Conservation (phyloP, 2,888 invertebrate genomes). For the Microplitis deprimator region DNA sequence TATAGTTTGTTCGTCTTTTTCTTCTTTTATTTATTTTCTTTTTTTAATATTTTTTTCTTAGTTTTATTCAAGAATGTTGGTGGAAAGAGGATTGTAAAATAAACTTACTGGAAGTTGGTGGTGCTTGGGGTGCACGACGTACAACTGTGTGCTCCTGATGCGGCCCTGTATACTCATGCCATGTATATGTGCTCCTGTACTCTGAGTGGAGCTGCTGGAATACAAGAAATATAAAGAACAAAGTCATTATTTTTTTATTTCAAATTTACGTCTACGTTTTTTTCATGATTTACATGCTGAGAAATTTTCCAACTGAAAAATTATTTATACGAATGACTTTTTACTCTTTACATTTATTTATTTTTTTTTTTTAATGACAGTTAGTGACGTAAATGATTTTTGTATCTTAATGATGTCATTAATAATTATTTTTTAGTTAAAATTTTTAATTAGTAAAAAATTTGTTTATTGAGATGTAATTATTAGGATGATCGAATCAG, state of each 20-base stretch:
- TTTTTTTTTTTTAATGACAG: neutral
- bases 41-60: constrained; percentile 25
- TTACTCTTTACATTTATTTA: neutral
- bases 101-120: constrained; percentile 67
- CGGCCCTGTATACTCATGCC: constrained; percentile 90
- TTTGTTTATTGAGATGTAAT: too few relatives aligned
- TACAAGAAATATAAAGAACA: constrained; percentile 46
- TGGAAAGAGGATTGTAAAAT: constrained; percentile 30
- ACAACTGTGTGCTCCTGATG: constrained; percentile 78
- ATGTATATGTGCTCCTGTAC: constrained; percentile 94
- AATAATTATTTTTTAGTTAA: too few relatives aligned
- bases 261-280: neutral
- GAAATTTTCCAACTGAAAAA: neutral
- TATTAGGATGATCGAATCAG: too few relatives aligned
- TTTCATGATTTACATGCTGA: neutral
- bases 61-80: neutral
- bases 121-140: constrained; percentile 77
- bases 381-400: too few relatives aligned
- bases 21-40: neutral
- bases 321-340: neutral
- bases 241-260: constrained; percentile 27
- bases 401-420: too few relatives aligned
- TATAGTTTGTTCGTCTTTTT: constrained; percentile 28
- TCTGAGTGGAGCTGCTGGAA: constrained; percentile 89
- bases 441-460: too few relatives aligned